Evolutionary conservation across 2,888 invertebrate species (phyloP).

Genomic region (Tyria jacobaeae): DNA sequence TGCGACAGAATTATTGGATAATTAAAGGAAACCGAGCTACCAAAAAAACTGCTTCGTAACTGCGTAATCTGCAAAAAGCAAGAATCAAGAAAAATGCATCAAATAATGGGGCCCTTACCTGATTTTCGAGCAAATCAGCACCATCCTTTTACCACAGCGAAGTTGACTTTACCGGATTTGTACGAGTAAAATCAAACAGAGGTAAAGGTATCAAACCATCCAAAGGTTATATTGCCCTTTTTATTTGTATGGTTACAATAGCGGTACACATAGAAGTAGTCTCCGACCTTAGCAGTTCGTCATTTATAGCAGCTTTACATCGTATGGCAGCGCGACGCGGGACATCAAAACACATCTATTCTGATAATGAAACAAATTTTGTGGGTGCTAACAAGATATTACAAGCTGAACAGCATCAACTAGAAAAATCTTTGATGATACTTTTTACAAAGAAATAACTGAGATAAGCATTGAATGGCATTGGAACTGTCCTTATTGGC

Average conservation of each 20-base stretch:
- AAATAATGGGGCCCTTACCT: background rate
- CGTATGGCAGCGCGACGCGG: background rate
- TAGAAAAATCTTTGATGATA: no score
- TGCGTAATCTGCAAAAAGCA: background rate
- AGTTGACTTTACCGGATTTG: constrained; percentile 1
- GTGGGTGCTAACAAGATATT: no score
- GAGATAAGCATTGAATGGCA: no score
- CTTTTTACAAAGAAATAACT: no score
- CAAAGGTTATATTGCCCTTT: constrained; percentile 11
- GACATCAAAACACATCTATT: background rate
- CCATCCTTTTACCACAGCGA: background rate
- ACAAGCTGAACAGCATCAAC: no score
- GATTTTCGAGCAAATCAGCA: background rate
- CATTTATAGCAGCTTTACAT: background rate
- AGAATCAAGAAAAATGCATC: background rate
- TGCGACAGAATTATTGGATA: background rate
- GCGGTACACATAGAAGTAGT: constrained; percentile 13
- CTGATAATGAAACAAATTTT: background rate
- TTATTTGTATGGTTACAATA: constrained; percentile 17
- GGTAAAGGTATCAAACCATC: background rate
- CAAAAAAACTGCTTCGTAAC: no score
- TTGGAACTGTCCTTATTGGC: no score
- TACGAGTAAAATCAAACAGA: background rate
- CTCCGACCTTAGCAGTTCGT: constrained; percentile 7
- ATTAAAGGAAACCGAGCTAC: no score